Conservation (phyloP, 2,797 vertebrate species). For the Intellagama lesueurii region DNA sequence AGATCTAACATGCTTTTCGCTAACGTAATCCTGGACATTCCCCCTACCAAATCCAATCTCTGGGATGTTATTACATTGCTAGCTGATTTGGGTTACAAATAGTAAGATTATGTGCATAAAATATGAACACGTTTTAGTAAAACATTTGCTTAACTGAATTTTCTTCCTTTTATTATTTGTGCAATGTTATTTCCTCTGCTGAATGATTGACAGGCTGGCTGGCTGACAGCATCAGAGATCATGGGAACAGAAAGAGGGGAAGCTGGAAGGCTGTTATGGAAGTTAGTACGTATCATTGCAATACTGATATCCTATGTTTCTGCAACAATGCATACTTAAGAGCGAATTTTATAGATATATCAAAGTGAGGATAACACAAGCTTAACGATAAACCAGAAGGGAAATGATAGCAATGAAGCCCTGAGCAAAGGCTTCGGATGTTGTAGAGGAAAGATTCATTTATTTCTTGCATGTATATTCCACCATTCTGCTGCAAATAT, state of each 20-base stretch:
- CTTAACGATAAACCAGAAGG: not conserved
- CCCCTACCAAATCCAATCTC: conserved; percentile 6
- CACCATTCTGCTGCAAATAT: too few species aligned
- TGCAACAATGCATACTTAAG: not conserved
- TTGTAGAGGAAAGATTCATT: not conserved
- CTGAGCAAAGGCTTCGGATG: not conserved
- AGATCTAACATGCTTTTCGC: not conserved
- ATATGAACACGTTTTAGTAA: not conserved
- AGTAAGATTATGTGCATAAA: conserved; percentile 12
- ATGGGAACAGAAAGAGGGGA: too few species aligned
- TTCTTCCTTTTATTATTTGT: not conserved
- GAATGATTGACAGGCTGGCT: not conserved
- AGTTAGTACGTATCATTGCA: not conserved
- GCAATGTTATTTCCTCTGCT: not conserved
- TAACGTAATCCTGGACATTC: not conserved
- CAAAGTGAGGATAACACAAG: not conserved
- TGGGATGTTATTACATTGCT: conserved; percentile 1
- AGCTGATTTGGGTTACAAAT: not conserved
- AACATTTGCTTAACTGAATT: conserved; percentile 11
- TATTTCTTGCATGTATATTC: too few species aligned
- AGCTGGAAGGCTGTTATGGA: not conserved
- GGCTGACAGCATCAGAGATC: not conserved
- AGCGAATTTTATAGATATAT: not conserved
- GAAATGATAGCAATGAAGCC: too few species aligned
- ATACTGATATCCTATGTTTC: not conserved